Percentiles rank a stretch among this genome's conserved stretches.
These are phyloP conservation scores for Tipula vernalis DNA, from an alignment of 2,888 invertebrate genomes.

Conservation along the genomic window DNA sequence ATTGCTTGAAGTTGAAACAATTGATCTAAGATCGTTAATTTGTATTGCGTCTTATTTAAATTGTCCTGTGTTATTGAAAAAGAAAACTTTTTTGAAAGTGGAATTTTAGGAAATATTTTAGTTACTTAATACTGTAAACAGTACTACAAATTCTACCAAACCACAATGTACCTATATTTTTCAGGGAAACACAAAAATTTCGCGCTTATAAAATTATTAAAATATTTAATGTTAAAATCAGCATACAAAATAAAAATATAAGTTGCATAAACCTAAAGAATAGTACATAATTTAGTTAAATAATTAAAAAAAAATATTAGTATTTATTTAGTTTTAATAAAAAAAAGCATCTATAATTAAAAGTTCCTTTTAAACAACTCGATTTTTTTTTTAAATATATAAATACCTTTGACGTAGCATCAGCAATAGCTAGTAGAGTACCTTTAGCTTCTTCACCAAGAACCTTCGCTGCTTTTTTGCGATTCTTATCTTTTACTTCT, in stretches of 20 bases:
- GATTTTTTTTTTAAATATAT: slow-evolving; percentile 7
- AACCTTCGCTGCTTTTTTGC: slow-evolving; percentile 42
- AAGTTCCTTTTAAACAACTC: background rate
- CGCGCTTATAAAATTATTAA: background rate
- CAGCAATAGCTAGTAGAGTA: slow-evolving; percentile 37
- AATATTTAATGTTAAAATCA: background rate
- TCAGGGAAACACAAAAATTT: background rate
- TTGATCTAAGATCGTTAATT: too few relatives aligned
- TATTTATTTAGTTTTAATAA: background rate
- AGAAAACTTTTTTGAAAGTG: background rate
- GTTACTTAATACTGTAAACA: background rate
- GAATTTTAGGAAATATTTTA: background rate
- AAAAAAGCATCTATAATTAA: background rate
- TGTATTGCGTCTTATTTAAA: too few relatives aligned
- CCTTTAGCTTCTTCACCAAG: slow-evolving; percentile 41
- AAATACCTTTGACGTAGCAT: slow-evolving; percentile 36
- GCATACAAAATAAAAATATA: background rate
- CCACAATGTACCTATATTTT: background rate
- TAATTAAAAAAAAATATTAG: background rate
- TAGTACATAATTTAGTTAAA: background rate
- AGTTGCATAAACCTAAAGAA: background rate
- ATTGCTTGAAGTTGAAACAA: too few relatives aligned
- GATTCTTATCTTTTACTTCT: slow-evolving; percentile 34
- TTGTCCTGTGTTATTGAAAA: too few relatives aligned
- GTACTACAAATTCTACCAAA: background rate